Evolutionary conservation across 2,113 vertebrate species (phyloP).

Genomic region (Ursus arctos): DNA sequence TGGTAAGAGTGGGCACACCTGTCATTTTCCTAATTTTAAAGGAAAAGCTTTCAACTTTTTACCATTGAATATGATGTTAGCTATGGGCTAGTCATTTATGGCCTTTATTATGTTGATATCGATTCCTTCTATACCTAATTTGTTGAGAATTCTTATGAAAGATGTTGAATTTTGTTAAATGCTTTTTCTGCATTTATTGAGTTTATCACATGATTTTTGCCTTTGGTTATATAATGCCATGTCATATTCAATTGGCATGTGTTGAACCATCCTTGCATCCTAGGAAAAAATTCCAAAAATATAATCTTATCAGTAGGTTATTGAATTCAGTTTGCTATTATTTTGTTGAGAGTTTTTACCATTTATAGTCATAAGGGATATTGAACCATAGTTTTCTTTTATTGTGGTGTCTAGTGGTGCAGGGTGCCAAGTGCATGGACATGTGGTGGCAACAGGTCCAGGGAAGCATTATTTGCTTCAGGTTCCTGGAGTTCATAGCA

Average conservation of each 20-base stretch:
- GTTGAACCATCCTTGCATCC: background rate
- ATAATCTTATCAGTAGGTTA: background rate
- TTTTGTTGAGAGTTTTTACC: background rate
- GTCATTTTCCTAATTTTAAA: background rate
- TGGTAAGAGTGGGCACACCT: background rate
- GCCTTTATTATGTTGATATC: background rate
- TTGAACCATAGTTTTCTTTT: background rate
- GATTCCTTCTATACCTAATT: background rate
- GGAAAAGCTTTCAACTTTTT: background rate
- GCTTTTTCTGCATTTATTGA: background rate
- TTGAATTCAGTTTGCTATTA: background rate
- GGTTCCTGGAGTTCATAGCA: background rate
- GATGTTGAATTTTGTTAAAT: background rate
- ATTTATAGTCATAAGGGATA: background rate
- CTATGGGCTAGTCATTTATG: background rate
- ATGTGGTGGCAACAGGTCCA: too few species aligned
- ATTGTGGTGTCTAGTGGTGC: background rate
- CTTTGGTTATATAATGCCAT: background rate
- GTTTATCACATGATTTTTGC: background rate
- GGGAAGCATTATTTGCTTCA: background rate
- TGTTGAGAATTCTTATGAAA: background rate
- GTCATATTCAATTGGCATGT: background rate
- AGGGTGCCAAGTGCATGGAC: background rate
- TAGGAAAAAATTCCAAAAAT: background rate
- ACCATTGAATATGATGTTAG: background rate